Conservation (phyloP, 2,888 invertebrate genomes). For the Halictus quadricinctus region DNA sequence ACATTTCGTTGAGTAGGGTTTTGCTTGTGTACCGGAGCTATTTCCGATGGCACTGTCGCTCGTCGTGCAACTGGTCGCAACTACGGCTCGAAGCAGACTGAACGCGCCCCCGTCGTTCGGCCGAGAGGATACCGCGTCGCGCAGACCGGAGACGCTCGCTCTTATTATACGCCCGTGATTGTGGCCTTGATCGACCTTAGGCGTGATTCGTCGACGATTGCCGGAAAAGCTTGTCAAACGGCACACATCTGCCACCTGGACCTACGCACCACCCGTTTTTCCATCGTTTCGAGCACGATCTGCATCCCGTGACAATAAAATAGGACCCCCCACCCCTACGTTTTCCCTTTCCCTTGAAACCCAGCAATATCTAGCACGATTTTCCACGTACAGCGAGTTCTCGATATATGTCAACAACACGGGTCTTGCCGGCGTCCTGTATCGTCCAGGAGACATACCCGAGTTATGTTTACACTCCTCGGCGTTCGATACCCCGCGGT, state of each 20-base stretch:
- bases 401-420: too few species aligned
- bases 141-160: conserved; percentile 54
- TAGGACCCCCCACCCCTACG: background rate
- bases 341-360: background rate
- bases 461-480: too few species aligned
- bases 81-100: conserved; percentile 75
- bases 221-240: conserved; percentile 14
- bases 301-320: background rate
- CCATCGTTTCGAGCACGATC: background rate
- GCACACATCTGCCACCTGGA: background rate
- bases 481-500: too few species aligned
- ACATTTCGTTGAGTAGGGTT: conserved; percentile 24
- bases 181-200: conserved; percentile 35
- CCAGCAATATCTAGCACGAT: background rate
- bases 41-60: conserved; percentile 55
- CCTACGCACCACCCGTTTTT: background rate
- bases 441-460: too few species aligned
- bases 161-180: conserved; percentile 51
- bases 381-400: background rate
- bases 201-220: conserved; percentile 24
- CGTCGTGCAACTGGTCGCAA: conserved; percentile 69
- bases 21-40: background rate
- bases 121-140: conserved; percentile 46
- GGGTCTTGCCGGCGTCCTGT: too few species aligned
- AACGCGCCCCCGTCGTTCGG: conserved; percentile 60